Base-by-base conservation (phyloP, 2,797 vertebrate genomes). In the Glyptemys insculpta region DNA sequence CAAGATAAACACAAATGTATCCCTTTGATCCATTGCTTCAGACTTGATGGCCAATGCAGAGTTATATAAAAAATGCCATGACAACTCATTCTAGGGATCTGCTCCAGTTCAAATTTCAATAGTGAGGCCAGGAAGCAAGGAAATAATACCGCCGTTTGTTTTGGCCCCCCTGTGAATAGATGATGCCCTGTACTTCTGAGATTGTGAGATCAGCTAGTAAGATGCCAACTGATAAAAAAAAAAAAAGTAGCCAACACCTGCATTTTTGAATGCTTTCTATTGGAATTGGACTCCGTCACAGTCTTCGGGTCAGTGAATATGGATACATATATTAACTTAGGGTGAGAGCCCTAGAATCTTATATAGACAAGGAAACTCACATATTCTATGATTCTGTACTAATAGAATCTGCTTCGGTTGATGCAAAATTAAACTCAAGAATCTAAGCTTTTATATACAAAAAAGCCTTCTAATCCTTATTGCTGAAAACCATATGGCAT, bases 351-450 rank as follows among this genome's bases (percentile, higher is more conserved):
- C 9, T 37, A 25, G 65, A 41, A 37, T 72, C 5, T 72, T 23
- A 72, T 37, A 23, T 72, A 41, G 65, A 37, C n/a, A 27, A 31
- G 41, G 2, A 80, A 15, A 15, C 2, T 5, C 68, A 81, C 29
- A 4, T 83, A 57, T 3, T 85, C 78, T 57, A 4, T 16, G 27
- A 37, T 27, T 78, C 49, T 79, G 34, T 56, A 81, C 31, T 16
- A 44, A 82, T 29, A 65, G 16, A 74, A 88, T 37, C 74, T 59
- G 9, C 37, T 0, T 0, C 2, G 0, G 11, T 50, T 72, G 3
- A 21, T 76, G 62, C 56, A 23, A 68, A 31, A 6, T 76, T 62
- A 49, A 87, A 87, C 44, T 31, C 11, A 3, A 80, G 79, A 19
- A 10, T 54, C 11, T 44, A 59, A 0, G 0, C 23, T 25, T 72